Evolutionary conservation across 2,797 vertebrate genomes (phyloP), one percentile per base, ranked within the genome.

Genomic region (Lophotriccus pileatus): DNA sequence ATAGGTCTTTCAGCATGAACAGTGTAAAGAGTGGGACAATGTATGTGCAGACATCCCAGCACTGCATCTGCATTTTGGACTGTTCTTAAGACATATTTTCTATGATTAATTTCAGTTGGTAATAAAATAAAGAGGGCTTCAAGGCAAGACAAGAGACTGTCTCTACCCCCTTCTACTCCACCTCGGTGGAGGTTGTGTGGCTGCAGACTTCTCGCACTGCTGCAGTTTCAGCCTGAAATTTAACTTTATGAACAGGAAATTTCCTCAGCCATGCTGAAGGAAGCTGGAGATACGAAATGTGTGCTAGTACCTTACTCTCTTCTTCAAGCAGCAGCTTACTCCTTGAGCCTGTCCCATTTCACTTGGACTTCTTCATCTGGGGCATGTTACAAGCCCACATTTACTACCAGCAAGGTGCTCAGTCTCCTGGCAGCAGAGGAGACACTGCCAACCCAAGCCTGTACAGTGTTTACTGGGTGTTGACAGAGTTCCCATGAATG

Each of bases 311-410:
- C 28, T 70, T 44, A 27, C 6, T 7, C 18, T 59, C 17, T 44
- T 8, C 19, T 10, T 75, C 23, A 32, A 55, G 79, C 50, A 55
- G 32, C 2, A 8, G 10, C 22, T 86, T 85, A 25, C 18, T 83
- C 20, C 63, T 17, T 23, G 11, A 59, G 7, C 70, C 44, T 72
- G 74, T 14, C 32, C 12, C 16, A 6, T 60, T 76, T 62, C 22
- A 5, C 12, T 25, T 19, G 32, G 9, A 7, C 69, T 47, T 34
- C 63, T 25, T 62, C 44, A 5, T 16, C 1, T 62, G 37, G 34
- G 50, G 4, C 10, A 4, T 0, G 1, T 16, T 13, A 46, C 0
- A 0, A 60, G 27, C 24, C 23, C 21, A 10, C 22, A 2, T 10
- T 28, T 19, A 7, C 7, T 7, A 32, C 19, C 12, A 53, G 34